Conservation (phyloP, 2,113 vertebrate genomes). For the Riparia riparia region DNA sequence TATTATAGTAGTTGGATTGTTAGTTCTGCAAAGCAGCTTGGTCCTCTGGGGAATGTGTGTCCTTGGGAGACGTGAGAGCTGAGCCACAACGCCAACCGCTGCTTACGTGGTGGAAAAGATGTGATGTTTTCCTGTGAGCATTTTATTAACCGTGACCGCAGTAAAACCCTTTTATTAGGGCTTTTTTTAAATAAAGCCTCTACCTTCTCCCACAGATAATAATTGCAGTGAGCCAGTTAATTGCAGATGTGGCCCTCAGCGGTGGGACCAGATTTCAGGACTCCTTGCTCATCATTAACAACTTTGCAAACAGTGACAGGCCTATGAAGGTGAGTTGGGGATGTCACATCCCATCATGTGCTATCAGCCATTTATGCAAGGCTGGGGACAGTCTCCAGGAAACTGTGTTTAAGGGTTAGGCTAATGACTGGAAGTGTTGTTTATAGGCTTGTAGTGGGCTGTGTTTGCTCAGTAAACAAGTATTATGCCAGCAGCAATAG, state of each 20-base stretch:
- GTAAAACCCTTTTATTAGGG: background rate
- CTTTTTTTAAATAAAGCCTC: background rate
- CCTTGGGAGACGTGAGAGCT: background rate
- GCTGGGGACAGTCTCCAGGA: background rate
- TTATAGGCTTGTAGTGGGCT: background rate
- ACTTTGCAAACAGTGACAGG: constrained; percentile 97
- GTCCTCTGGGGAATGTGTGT: background rate
- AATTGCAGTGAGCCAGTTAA: constrained; percentile 96
- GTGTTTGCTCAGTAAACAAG: background rate
- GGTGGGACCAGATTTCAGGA: constrained; percentile 97
- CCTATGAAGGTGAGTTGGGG: constrained; percentile 90
- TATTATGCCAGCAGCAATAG: background rate
- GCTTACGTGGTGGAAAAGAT: background rate
- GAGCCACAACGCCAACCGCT: rapidly evolving
- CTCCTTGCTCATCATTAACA: constrained; percentile 97
- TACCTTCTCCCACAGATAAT: constrained; percentile 85
- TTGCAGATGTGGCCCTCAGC: constrained; percentile 92
- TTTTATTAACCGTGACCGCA: background rate
- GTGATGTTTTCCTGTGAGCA: background rate
- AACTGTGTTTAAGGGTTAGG: background rate
- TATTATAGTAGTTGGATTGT: background rate
- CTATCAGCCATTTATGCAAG: background rate
- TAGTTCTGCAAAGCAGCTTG: background rate
- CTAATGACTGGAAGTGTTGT: background rate
- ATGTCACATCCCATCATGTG: background rate